Base-by-base conservation (phyloP, 92 coral and sea anemone genomes). In the Siderastrea radians region DNA sequence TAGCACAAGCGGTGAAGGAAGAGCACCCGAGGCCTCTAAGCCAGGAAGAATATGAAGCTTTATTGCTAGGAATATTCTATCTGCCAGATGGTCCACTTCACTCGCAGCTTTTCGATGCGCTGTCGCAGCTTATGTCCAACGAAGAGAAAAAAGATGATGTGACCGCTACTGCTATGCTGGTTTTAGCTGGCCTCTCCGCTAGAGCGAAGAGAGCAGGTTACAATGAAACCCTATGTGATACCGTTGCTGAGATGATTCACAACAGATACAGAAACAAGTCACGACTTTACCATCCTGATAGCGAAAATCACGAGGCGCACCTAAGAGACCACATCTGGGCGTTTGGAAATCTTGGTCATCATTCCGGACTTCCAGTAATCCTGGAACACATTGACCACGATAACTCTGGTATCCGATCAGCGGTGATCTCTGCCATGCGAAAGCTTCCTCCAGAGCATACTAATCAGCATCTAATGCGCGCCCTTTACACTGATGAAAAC, bases 21-120 rank as follows among this genome's bases (percentile, higher is more conserved):
- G 94, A 85, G 55, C 78, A 85, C 62, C 94, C 92, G 0, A 87
- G 92, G 55, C 92, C 92, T 46, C 87, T 96, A n/a, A 92, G 90
- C 5, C 82, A 78, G 10, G 86, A 94, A 66, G 98, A 96, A 82
- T 91, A 85, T 53, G 92, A 95, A 43, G 19, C 88, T 2, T 88
- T 96, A 7, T 83, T 96, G 2, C 88, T 88, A 68, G 92, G 93
- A 0, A 91, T 94, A 15, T 83, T 83, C 87, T 92, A 90, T 82
- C 77, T 96, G 45, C 98, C 98, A 11, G 81, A 91, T 8, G 98
- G 98, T 65, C 98, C 98, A 13, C 49, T 94, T 49, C 94, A 94
- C 81, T 78, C 73, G 26, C 55, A 75, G 7, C 93, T 96, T 0
- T 80, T 92, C 62, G 86, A 96, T 48, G 95, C 97, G 7, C 91